Conservation (phyloP, 2,113 vertebrate species). For the Diadophis punctatus region DNA sequence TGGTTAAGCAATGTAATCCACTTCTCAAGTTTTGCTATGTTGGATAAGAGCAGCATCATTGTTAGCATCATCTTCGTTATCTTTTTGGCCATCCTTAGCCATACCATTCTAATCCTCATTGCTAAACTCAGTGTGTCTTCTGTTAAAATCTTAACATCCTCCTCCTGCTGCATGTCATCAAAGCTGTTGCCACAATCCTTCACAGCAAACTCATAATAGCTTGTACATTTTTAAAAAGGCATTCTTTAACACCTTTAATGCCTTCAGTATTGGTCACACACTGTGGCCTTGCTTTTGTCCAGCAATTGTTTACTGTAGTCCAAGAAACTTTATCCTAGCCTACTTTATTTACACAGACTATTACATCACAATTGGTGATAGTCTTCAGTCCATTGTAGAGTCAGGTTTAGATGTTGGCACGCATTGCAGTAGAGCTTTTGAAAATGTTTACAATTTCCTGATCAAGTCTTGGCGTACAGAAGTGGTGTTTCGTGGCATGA, state of each 20-base stretch:
- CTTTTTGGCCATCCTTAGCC: background rate
- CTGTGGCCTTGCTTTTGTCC: background rate
- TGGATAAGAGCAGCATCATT: background rate
- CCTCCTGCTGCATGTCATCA: background rate
- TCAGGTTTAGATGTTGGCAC: background rate
- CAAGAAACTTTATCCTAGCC: too few relatives aligned
- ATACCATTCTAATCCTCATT: background rate
- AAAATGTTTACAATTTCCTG: background rate
- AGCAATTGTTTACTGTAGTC: too few relatives aligned
- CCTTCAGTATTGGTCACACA: background rate
- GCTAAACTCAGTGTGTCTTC: background rate
- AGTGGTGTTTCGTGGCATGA: background rate
- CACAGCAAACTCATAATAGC: background rate
- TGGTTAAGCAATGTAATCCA: background rate
- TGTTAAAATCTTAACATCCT: background rate
- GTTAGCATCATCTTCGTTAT: background rate
- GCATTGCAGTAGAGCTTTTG: background rate
- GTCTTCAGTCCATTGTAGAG: background rate
- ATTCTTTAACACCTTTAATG: background rate
- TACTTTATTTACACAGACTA: too few relatives aligned
- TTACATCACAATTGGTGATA: too few relatives aligned
- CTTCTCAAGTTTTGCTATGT: background rate
- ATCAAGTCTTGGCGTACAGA: background rate
- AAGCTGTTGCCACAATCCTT: background rate
- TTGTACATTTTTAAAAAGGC: background rate